A percentile compares a stretch with the other conserved stretches of the same genome.
Evolutionary conservation across 2,888 invertebrate species (phyloP).

Genomic region (Achlya flavicornis): DNA sequence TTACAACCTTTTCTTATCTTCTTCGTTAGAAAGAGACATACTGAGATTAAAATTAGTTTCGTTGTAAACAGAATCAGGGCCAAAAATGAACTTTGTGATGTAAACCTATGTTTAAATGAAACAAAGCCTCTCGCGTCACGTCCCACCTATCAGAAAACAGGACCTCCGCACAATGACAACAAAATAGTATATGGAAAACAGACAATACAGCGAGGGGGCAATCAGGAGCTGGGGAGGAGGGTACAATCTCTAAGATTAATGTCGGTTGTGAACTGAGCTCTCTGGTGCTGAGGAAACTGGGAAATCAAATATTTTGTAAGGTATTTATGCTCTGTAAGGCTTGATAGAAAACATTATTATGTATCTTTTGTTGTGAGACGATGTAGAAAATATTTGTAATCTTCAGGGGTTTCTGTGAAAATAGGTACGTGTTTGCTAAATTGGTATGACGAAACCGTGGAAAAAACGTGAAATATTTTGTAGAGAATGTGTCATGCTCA

Average conservation of each 20-base stretch:
- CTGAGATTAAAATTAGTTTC: too few relatives aligned
- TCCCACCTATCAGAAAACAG: conserved; percentile 25
- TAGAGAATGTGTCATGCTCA: too few relatives aligned
- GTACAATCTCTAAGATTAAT: conserved; percentile 6
- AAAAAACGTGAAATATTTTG: too few relatives aligned
- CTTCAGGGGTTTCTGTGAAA: background rate
- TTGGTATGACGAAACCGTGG: too few relatives aligned
- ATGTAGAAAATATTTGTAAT: conserved; percentile 20
- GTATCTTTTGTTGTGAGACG: conserved; percentile 1
- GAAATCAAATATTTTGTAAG: background rate
- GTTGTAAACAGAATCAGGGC: too few relatives aligned
- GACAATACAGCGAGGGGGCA: background rate
- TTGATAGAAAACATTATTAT: conserved; percentile 7
- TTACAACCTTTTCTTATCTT: too few relatives aligned
- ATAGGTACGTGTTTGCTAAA: background rate
- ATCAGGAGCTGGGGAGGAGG: background rate
- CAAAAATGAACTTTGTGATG: too few relatives aligned
- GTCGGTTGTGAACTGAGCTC: conserved; percentile 1
- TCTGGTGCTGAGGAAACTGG: background rate
- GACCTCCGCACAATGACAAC: conserved; percentile 11
- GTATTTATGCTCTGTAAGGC: background rate
- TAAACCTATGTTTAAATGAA: too few relatives aligned
- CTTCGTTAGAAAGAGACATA: too few relatives aligned
- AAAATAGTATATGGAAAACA: conserved; percentile 15
- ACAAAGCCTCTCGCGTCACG: conserved; percentile 14